Evolutionary conservation across 2,797 vertebrate genomes (phyloP).

Genomic region (Ptychadena robeensis): DNA sequence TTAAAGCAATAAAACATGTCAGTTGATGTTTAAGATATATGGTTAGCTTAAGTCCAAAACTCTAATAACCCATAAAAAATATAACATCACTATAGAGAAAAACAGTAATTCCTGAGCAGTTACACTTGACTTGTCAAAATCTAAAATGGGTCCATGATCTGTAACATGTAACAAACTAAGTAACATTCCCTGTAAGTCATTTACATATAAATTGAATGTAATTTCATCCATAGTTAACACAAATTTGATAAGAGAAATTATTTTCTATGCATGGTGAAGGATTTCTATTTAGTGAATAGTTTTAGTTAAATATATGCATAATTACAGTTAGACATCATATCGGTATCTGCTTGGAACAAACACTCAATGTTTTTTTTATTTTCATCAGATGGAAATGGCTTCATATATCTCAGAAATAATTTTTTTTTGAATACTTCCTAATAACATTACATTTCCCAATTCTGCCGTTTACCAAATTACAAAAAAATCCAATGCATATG

Average conservation of each 20-base stretch:
- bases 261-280: constrained; percentile 56
- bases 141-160: constrained; percentile 52
- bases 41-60: constrained; percentile 2
- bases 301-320: constrained; percentile 55
- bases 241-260: constrained; percentile 61
- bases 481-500: no score
- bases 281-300: constrained; percentile 59
- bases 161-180: constrained; percentile 60
- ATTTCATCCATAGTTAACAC: constrained; percentile 62
- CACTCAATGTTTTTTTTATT: constrained; percentile 42
- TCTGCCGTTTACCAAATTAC: no score
- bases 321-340: constrained; percentile 56
- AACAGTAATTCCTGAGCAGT: constrained; percentile 43
- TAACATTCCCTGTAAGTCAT: constrained; percentile 57
- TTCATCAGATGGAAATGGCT: constrained; percentile 25
- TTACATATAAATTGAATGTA: constrained; percentile 63
- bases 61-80: constrained; percentile 23
- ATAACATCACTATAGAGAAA: constrained; percentile 30
- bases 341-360: constrained; percentile 25
- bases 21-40: no score
- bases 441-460: no score
- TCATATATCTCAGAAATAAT: no score
- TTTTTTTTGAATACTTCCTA: no score
- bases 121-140: constrained; percentile 55
- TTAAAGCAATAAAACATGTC: no score